Evolutionary conservation across 2,888 invertebrate genomes (phyloP).

Genomic region (Elysia crispata): DNA sequence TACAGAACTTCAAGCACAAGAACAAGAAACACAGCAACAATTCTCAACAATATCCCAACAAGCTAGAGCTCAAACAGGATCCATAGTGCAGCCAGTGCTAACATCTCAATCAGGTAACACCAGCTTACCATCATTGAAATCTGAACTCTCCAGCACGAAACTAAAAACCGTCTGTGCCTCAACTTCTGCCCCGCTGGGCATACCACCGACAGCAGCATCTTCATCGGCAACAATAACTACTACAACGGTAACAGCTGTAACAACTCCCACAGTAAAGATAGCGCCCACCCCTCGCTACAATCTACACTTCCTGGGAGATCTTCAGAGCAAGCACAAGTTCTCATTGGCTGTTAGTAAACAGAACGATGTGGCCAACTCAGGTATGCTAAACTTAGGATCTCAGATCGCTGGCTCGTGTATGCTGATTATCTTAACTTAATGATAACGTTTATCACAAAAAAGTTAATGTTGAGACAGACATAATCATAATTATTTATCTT

Average conservation of each 20-base stretch:
- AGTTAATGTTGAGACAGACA: too few species aligned
- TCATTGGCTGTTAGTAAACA: conserved; percentile 61
- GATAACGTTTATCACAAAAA: too few species aligned
- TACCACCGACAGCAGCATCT: background rate
- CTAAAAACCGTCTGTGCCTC: background rate
- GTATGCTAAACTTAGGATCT: conserved; percentile 45
- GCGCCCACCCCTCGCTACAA: conserved; percentile 11
- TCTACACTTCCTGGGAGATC: conserved; percentile 24
- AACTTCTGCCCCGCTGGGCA: background rate
- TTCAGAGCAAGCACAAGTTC: conserved; percentile 55
- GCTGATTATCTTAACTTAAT: too few species aligned
- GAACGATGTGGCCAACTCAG: conserved; percentile 62
- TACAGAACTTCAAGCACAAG: too few species aligned
- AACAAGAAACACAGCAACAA: too few species aligned
- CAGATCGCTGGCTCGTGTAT: background rate
- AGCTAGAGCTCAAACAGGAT: too few species aligned
- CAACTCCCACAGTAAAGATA: conserved; percentile 35
- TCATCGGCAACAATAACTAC: background rate
- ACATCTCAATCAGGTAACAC: too few species aligned
- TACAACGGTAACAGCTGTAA: background rate
- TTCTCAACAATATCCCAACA: too few species aligned
- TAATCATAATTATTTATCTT: too few species aligned
- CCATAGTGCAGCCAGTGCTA: too few species aligned
- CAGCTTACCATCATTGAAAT: too few species aligned
- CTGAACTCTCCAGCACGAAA: background rate